These are phyloP conservation scores for Nephrotoma guestfalica DNA, from an alignment of 2,888 invertebrate genomes.

Conservation along the genomic window DNA sequence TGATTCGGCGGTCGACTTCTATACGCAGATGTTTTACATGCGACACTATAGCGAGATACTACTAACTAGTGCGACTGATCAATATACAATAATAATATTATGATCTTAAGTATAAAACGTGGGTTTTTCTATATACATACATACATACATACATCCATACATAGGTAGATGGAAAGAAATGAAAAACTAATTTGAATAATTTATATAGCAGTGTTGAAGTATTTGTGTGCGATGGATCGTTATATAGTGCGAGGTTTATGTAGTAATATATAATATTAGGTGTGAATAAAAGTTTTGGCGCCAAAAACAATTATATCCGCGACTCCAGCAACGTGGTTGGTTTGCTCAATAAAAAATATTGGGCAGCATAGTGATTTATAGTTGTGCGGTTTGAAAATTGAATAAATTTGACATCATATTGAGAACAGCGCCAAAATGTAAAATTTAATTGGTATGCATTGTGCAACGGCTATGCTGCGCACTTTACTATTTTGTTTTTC, in stretches of 20 bases:
- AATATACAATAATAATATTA: not conserved
- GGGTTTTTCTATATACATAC: not conserved
- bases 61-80: not conserved
- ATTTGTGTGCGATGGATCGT: not conserved
- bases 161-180: not conserved
- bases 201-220: not conserved
- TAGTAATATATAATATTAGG: not conserved
- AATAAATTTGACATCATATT: not conserved
- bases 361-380: not conserved
- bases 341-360: not conserved
- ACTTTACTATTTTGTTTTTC: not conserved
- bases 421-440: not conserved
- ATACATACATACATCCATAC: too few species aligned
- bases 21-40: not conserved
- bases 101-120: not conserved
- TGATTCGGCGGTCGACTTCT: not conserved
- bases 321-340: too few species aligned
- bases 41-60: not conserved
- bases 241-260: not conserved
- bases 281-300: not conserved
- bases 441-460: not conserved
- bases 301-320: too few species aligned
- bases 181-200: not conserved
- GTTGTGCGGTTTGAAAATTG: not conserved
- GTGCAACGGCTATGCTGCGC: not conserved